phyloP scores from a whole-genome alignment of 2,888 invertebrate genomes.

The Arctia plantaginis region DNA sequence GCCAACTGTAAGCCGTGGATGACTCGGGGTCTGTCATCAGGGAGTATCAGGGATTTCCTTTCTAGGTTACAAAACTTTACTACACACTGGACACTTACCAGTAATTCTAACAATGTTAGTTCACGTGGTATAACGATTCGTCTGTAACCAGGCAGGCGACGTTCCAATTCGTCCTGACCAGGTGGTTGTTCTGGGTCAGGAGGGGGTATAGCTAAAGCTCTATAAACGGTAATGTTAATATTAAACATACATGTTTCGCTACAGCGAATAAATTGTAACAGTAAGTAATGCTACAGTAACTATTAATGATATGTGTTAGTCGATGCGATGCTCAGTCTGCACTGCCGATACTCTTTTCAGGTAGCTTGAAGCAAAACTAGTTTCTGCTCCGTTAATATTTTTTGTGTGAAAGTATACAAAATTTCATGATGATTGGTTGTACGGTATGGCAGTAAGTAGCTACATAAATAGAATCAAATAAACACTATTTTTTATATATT shows the following conservation, averaged over 20 bases:
- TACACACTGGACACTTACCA: constrained; percentile 79
- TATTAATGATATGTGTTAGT: no score
- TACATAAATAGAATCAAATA: neutral
- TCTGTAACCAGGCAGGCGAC: constrained; percentile 82
- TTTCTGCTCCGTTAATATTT: neutral
- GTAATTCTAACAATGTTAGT: constrained; percentile 86
- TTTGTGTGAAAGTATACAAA: neutral
- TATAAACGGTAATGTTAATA: constrained; percentile 36
- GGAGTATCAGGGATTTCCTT: no score
- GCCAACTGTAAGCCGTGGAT: no score
- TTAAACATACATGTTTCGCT: neutral
- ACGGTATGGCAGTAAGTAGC: neutral
- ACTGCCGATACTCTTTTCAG: no score
- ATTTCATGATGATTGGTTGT: neutral
- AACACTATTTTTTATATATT: neutral
- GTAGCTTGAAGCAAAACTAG: neutral
- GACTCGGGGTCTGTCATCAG: no score
- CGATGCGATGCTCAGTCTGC: no score
- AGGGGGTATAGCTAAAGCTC: constrained; percentile 78
- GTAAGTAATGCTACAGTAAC: no score
- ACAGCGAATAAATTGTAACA: neutral
- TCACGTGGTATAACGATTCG: constrained; percentile 86
- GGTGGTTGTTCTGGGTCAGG: constrained; percentile 80
- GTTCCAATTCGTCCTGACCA: constrained; percentile 81
- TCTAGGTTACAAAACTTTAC: no score